These are phyloP conservation scores for Ochotona princeps DNA, from an alignment of 2,113 vertebrate species.

Conservation along the genomic window DNA sequence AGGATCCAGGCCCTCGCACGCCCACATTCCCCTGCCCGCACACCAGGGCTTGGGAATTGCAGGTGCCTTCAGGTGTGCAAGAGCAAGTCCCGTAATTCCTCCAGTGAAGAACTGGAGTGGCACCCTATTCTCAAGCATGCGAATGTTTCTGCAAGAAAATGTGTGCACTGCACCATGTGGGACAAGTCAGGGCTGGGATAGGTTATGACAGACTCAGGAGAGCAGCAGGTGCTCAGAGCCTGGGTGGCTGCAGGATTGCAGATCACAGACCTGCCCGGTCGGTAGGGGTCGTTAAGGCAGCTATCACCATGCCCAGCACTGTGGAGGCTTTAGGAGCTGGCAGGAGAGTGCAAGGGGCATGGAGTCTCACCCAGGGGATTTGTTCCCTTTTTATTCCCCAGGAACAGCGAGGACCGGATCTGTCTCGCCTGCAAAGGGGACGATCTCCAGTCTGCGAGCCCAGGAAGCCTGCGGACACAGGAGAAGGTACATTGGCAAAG, in stretches of 20 bases:
- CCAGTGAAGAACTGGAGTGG: not conserved
- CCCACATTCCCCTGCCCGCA: not conserved
- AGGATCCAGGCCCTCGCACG: not conserved
- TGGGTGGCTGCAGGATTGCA: not conserved
- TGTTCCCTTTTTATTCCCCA: constrained; percentile 68
- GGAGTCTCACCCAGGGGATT: not conserved
- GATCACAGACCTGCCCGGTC: rapidly evolving
- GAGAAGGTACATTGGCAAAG: constrained; percentile 85
- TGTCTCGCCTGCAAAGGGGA: constrained; percentile 88
- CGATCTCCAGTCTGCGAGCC: constrained; percentile 71
- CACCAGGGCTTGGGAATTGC: not conserved
- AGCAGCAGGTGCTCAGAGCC: rapidly evolving
- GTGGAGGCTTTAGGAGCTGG: not conserved
- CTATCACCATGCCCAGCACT: rapidly evolving
- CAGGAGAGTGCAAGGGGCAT: not conserved
- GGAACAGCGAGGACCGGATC: constrained; percentile 84
- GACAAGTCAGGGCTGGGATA: not conserved
- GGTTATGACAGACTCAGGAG: not conserved
- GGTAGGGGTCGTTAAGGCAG: rapidly evolving
- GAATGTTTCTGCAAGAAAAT: not conserved
- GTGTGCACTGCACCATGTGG: not conserved
- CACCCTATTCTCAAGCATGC: not conserved
- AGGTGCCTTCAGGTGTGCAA: not conserved
- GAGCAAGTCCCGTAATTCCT: not conserved
- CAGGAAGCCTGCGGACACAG: constrained; percentile 83